Percentiles rank a stretch among this genome's conserved stretches.
Conservation (phyloP, 2,113 vertebrate species). For the Mandrillus leucophaeus region DNA sequence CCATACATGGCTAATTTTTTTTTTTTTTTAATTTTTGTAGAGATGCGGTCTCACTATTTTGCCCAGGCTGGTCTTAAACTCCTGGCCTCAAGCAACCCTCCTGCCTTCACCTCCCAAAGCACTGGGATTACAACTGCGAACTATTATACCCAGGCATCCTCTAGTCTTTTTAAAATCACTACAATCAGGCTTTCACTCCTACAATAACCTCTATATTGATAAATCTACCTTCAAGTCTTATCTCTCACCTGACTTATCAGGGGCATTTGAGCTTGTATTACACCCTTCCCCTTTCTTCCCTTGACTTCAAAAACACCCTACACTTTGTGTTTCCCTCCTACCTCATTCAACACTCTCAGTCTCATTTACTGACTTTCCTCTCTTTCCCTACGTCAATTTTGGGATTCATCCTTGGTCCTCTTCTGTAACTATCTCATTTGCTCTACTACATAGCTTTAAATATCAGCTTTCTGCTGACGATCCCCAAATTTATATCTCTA, state of each 20-base stretch:
- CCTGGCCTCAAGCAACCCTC: no score
- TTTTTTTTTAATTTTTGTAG: no score
- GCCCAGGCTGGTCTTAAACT: no score
- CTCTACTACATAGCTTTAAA: neutral
- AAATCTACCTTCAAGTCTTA: neutral
- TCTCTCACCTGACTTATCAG: neutral
- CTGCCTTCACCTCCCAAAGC: no score
- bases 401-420: neutral
- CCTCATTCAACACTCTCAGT: neutral
- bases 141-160: neutral
- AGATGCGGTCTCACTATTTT: no score
- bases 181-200: neutral
- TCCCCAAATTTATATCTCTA: neutral
- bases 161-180: neutral
- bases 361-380: neutral
- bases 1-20: no score
- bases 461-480: neutral
- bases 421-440: neutral
- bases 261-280: neutral
- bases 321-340: neutral
- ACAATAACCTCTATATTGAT: neutral
- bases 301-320: neutral
- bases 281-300: neutral
- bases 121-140: no score
- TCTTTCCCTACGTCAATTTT: neutral